Evolutionary conservation across 2,113 vertebrate species (phyloP).

Genomic region (Alligator sinensis): DNA sequence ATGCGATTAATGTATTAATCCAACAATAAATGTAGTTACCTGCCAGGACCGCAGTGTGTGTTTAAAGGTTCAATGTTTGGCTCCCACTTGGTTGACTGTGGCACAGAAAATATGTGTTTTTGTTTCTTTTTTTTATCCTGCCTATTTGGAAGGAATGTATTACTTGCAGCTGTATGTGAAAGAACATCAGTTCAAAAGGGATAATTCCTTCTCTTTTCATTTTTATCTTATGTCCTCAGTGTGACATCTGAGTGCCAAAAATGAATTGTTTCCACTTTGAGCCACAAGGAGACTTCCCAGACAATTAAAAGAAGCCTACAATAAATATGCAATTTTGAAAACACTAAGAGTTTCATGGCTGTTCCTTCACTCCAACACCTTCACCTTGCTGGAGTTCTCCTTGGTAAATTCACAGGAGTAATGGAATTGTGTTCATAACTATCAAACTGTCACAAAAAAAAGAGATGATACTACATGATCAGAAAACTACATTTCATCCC

Average conservation of each 20-base stretch:
- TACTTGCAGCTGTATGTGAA: background rate
- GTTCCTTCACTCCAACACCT: background rate
- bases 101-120: background rate
- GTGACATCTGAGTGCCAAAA: background rate
- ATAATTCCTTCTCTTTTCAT: background rate
- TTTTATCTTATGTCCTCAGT: background rate
- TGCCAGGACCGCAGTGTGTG: too few relatives aligned
- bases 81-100: background rate
- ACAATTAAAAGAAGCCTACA: background rate
- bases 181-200: background rate
- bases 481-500: background rate
- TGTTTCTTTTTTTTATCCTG: fast-evolving
- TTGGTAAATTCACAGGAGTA: background rate
- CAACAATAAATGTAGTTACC: too few relatives aligned
- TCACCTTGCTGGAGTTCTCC: background rate
- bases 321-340: background rate
- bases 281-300: background rate
- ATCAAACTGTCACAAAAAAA: background rate
- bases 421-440: background rate
- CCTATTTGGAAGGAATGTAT: background rate
- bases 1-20: too few relatives aligned
- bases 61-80: background rate
- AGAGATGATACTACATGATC: background rate
- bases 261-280: background rate
- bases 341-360: fast-evolving